A percentile compares a stretch with the other conserved stretches of the same genome.
Evolutionary conservation across 2,888 invertebrate genomes (phyloP).

Genomic region (Leptopilina syphax): DNA sequence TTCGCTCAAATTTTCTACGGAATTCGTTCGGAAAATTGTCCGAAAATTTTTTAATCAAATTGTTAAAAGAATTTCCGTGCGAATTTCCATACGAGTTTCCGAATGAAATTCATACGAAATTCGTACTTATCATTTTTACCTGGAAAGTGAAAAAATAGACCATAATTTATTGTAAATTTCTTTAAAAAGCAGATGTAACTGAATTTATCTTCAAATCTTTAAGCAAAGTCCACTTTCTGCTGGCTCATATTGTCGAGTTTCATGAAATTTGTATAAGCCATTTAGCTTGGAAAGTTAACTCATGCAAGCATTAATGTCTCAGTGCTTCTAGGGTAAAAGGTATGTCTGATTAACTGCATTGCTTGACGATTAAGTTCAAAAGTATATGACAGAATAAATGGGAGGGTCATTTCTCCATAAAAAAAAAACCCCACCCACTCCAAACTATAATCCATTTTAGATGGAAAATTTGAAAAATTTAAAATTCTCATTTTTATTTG

Average conservation of each 20-base stretch:
- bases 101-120: too few species aligned
- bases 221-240: not conserved
- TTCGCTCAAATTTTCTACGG: too few species aligned
- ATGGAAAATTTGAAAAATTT: too few species aligned
- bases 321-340: conserved; percentile 19
- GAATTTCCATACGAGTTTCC: too few species aligned
- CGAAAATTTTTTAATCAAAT: too few species aligned
- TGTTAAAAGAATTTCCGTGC: too few species aligned
- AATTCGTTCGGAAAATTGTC: too few species aligned
- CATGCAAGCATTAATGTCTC: conserved; percentile 22
- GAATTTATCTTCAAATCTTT: conserved; percentile 3
- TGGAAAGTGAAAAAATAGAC: too few species aligned
- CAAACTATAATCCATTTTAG: not conserved
- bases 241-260: conserved; percentile 9
- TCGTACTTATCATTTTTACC: too few species aligned
- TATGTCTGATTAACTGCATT: conserved; percentile 15
- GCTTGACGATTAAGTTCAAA: not conserved
- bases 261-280: conserved; percentile 14
- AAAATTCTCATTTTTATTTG: too few species aligned
- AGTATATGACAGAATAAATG: not conserved
- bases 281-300: conserved; percentile 18
- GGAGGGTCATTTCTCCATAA: not conserved
- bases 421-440: not conserved
- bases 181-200: not conserved
- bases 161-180: too few species aligned